Evolutionary conservation across 2,797 vertebrate genomes (phyloP).

Genomic region (Neoniphon sammara): DNA sequence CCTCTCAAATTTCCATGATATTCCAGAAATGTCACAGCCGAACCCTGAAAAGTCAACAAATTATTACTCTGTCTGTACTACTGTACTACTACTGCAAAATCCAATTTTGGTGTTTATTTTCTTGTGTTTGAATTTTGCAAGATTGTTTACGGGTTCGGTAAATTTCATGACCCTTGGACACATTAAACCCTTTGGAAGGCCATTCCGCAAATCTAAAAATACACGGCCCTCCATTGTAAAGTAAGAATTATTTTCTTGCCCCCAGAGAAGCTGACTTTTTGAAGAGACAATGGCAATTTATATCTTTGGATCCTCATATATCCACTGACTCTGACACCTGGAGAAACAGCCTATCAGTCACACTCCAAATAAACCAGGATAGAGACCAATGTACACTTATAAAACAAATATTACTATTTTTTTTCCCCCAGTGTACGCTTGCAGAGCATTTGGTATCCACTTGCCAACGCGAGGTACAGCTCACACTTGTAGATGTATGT

Average conservation of each 20-base stretch:
- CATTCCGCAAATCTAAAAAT: constrained; percentile 17
- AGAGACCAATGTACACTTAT: constrained; percentile 41
- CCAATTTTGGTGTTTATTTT: background rate
- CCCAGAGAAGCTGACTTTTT: constrained; percentile 21
- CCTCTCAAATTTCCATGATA: too few relatives aligned
- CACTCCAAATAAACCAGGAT: constrained; percentile 34
- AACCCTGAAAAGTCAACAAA: background rate
- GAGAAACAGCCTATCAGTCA: constrained; percentile 47
- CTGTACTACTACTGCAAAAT: background rate
- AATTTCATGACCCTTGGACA: constrained; percentile 11
- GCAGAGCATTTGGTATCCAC: constrained; percentile 36
- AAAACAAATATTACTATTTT: constrained; percentile 58
- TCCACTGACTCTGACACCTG: constrained; percentile 34
- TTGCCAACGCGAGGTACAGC: constrained; percentile 37
- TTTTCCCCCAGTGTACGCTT: constrained; percentile 29
- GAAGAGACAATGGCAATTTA: constrained; percentile 34
- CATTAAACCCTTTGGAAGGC: constrained; percentile 13
- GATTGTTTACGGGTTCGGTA: background rate
- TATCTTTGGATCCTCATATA: constrained; percentile 26
- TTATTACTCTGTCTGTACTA: background rate
- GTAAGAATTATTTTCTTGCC: constrained; percentile 19
- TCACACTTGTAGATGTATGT: constrained; percentile 59
- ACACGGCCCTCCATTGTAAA: constrained; percentile 11
- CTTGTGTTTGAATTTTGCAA: constrained; percentile 2
- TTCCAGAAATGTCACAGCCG: too few relatives aligned